Base-by-base conservation (phyloP, 2,888 invertebrate genomes). In the Listrodromus nycthemerus region DNA sequence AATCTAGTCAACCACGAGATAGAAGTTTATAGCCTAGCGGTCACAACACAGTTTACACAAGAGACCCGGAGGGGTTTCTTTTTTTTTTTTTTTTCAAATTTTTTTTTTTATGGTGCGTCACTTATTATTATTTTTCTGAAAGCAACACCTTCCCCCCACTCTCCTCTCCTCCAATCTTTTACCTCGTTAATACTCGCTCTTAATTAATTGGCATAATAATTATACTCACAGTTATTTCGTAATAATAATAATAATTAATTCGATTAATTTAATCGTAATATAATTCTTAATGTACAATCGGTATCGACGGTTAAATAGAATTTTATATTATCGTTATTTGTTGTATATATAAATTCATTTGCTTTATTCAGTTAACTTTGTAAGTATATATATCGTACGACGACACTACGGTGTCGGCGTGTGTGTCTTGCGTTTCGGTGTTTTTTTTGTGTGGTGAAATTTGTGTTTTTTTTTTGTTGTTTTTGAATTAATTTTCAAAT, bases 1-100 rank as follows among this genome's bases (percentile, higher is more conserved):
- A 89, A 87, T 85, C 86, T 89, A 89, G 83, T 86, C 85, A 88
- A 87, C 89, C 89, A 89, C 83, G 82, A 89, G 86, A 88, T 86
- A 89, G 86, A 90, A 87, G 87, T 45, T 45, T 45, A 45, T 89
- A 91, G 88, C 87, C 89, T 90, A 91, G 81, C 86, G 88, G 88
- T 91, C 90, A 91, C 90, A 90, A 91, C 90, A 90, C 90, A 90
- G 87, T 89, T 66, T 88, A 89, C 86, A 89, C 85, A 61, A 86
- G 85, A 88, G 82, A 86, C 86, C 80, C 84, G 87, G 83, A 84
- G 65, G 86, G 75, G 87, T 66, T 85, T 5, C 41, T 16, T 13
- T 45, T 37, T 80, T 85, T 85, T 84, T 63, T 63, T 33, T 82
- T 80, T 82, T 74, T 81, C 66, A 73, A 82, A 82, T 80, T 85